Percentiles rank a stretch among this genome's conserved stretches.
Conservation (phyloP, 2,797 vertebrate species). For the Sciurus carolinensis region DNA sequence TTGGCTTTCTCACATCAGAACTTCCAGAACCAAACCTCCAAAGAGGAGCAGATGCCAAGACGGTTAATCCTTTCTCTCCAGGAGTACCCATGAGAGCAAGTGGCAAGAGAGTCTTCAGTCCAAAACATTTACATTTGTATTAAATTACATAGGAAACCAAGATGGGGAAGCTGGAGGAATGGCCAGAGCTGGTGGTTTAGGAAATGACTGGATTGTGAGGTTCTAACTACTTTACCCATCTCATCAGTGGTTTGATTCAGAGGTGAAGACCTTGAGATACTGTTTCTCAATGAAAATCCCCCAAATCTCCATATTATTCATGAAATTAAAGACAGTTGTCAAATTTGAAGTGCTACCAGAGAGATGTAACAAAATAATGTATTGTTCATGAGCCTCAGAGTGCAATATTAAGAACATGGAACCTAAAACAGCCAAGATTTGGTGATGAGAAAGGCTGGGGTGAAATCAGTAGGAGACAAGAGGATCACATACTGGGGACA, state of each 20-base stretch:
- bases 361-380: background rate
- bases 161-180: background rate
- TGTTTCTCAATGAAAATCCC: background rate
- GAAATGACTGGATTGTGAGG: background rate
- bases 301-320: slow-evolving; percentile 22
- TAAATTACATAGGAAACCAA: background rate
- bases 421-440: background rate
- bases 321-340: background rate
- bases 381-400: background rate
- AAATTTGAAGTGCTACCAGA: background rate
- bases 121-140: background rate
- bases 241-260: background rate
- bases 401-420: background rate
- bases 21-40: background rate
- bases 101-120: background rate
- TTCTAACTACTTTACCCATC: background rate
- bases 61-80: background rate
- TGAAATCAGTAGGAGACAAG: background rate
- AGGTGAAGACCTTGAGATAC: background rate
- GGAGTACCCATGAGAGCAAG: background rate
- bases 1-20: background rate
- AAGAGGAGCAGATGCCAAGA: background rate
- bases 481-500: background rate
- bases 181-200: background rate
- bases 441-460: background rate